Evolutionary conservation across 2,113 vertebrate species (phyloP).

Genomic region (Grallaria varia): DNA sequence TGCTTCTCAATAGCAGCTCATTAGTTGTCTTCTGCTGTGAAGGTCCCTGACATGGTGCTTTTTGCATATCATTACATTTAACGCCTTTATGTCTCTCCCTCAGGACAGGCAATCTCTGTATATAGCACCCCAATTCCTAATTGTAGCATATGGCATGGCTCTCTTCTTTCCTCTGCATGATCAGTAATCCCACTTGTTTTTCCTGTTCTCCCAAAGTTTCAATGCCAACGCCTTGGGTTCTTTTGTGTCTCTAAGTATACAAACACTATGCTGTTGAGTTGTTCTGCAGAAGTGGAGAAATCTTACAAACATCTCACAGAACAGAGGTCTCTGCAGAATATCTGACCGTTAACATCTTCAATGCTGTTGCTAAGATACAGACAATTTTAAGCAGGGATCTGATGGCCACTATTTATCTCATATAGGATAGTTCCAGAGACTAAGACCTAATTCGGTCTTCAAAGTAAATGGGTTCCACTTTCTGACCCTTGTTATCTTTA

Average conservation of each 20-base stretch:
- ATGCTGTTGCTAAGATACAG: not conserved
- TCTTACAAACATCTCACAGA: not conserved
- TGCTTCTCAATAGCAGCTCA: not conserved
- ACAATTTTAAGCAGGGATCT: not conserved
- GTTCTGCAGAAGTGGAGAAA: not conserved
- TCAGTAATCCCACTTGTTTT: not conserved
- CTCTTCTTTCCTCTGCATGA: not conserved
- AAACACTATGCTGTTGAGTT: not conserved
- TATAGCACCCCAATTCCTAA: not conserved
- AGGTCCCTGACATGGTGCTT: not conserved
- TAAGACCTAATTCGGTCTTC: not conserved
- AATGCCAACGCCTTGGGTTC: not conserved
- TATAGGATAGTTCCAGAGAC: not conserved
- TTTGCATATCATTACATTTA: not conserved
- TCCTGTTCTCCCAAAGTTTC: not conserved
- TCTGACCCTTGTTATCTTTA: not conserved
- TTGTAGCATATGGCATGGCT: not conserved
- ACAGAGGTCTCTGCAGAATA: not conserved
- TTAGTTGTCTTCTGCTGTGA: not conserved
- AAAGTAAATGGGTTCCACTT: not conserved
- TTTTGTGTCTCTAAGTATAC: not conserved
- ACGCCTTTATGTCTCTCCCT: not conserved
- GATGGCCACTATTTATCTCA: not conserved
- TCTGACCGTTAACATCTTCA: not conserved
- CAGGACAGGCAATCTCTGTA: not conserved